Conservation (phyloP, 64 coral and sea anemone genomes). For the Pocillopora damicornis region DNA sequence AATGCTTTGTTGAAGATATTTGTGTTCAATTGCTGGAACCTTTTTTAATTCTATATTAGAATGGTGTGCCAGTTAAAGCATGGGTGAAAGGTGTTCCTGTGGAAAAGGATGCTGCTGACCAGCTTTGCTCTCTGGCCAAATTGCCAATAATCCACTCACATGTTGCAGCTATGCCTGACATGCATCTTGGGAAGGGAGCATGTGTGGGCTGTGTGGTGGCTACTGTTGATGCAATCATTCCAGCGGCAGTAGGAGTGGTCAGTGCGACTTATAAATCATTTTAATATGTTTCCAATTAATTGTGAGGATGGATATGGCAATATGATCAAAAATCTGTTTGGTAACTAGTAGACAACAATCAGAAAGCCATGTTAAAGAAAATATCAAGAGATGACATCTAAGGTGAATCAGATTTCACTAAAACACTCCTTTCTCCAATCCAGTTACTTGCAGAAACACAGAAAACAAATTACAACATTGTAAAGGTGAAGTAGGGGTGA, state of each 20-base stretch:
- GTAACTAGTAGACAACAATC: no score
- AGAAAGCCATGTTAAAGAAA: no score
- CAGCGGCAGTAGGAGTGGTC: conserved; percentile 82
- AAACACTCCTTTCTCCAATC: no score
- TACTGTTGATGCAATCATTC: conserved; percentile 76
- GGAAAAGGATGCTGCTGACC: conserved; percentile 68
- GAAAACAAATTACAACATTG: no score
- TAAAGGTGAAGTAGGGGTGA: neutral
- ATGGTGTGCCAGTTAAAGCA: conserved; percentile 70
- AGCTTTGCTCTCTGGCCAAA: conserved; percentile 64
- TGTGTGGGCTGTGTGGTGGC: conserved; percentile 88
- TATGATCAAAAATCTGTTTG: no score
- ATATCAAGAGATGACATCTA: no score
- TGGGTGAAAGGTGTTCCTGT: conserved; percentile 84
- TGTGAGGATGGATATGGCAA: no score
- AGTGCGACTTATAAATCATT: neutral
- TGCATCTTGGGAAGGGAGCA: conserved; percentile 84
- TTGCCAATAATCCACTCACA: conserved; percentile 82
- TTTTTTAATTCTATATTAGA: conserved; percentile 24
- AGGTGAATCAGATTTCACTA: no score
- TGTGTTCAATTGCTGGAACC: neutral
- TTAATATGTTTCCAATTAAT: no score
- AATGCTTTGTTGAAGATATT: neutral
- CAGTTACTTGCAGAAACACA: neutral
- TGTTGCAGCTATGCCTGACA: conserved; percentile 94